Base-by-base conservation (phyloP, 2,113 vertebrate genomes). In the Ailuropoda melanoleuca region DNA sequence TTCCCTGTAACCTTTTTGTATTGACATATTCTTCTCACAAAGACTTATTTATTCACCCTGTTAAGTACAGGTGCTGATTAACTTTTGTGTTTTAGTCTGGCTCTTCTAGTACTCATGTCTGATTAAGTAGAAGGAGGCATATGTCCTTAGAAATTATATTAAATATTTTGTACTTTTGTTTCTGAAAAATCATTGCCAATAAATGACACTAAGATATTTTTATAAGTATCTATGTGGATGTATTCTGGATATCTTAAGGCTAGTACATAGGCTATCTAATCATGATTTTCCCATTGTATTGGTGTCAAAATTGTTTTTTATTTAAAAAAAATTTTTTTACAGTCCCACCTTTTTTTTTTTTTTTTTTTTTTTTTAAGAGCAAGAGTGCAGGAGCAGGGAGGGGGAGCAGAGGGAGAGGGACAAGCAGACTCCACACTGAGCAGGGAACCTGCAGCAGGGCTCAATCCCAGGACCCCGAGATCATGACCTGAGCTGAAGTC, bases 71-170 rank as follows among this genome's bases (percentile, higher is more conserved):
- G 97, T 98, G 93, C 96, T 98, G 97, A 99, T 96, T 98, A 98
- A 98, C 97, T 96, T 98, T 98, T 98, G 96, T 95, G 98, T 98
- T 98, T 98, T 98, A 98, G 96, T 99, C 98, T 98, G 97, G 86
- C 98, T 98, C 98, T 98, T 99, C 97, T 29, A 92, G 98, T 98
- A 98, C 97, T 98, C 97, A 98, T 98, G 98, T 98, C 98, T 98
- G 98, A 99, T 98, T 99, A 98, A 98, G 98, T 98, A 97, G 97
- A 98, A 98, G 98, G 98, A 98, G 96, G 98, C 98, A 98, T 98
- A 98, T 99, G 98, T 98, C 98, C 98, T 99, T 99, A 96, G 74
- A 96, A 97, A 93, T 93, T 89, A 90, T 96, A 18, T 29, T 96
- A 94, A 92, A 98, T 94, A 95, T 95, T 98, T 98, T 95, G 74